Evolutionary conservation across 1,140 invertebrate genomes (phyloP).

Genomic region (Matsumurasca onukii): DNA sequence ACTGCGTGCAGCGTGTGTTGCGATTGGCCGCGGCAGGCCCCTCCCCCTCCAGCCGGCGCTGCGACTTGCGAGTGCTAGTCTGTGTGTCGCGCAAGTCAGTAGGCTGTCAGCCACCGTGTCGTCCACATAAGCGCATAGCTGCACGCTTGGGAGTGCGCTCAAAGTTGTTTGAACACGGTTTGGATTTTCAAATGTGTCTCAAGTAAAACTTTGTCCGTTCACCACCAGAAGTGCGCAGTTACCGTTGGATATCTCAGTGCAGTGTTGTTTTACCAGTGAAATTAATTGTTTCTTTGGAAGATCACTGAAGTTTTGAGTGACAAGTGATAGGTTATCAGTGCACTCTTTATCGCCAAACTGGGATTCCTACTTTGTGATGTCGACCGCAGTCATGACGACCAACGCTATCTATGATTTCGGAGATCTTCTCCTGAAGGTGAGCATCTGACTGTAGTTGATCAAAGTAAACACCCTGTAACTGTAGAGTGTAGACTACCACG

Average conservation of each 20-base stretch:
- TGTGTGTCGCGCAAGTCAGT: neutral
- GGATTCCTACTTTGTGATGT: neutral
- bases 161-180: slow-evolving; percentile 1
- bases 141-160: neutral
- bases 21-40: neutral
- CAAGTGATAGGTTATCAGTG: neutral
- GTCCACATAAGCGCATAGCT: too few relatives aligned
- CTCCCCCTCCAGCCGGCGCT: neutral
- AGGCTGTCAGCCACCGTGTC: neutral
- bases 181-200: neutral
- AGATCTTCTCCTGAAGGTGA: neutral
- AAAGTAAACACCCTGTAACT: too few relatives aligned
- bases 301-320: neutral
- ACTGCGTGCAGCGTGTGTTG: neutral
- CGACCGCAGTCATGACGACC: neutral
- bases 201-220: neutral
- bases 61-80: neutral
- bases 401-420: neutral
- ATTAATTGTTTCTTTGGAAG: neutral
- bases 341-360: neutral
- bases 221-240: neutral
- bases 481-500: too few relatives aligned
- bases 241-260: neutral
- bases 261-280: neutral
- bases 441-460: too few relatives aligned